Evolutionary conservation across 2,113 vertebrate species (phyloP), one percentile per base, ranked within the genome.

Genomic region (Micromys minutus): DNA sequence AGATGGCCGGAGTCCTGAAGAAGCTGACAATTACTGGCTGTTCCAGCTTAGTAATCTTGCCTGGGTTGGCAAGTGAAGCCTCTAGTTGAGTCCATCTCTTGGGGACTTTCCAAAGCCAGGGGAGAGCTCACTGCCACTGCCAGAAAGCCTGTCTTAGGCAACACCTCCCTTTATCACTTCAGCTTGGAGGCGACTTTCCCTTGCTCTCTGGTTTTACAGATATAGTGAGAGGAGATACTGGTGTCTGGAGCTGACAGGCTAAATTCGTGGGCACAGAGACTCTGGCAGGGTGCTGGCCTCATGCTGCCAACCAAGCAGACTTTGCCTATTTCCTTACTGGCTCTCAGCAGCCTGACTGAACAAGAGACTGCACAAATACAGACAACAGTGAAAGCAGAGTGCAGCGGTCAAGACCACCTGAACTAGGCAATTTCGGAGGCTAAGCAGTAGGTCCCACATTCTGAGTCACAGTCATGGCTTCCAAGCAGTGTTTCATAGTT

Each of bases 201-300:
- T 10, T 65, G 80, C 47, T 80, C n/a, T 92, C 57, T 79, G 63
- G 71, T 34, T 77, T 59, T 57, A 19, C 94, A 99, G 99, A 98
- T 99, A 85, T 99, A 98, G 97, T 96, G 0, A 99, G 98, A 65
- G 99, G 98, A 50, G 98, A 98, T 99, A 75, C 98, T 99, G 13
- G 97, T 99, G 71, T 98, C 31, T 99, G 99, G 99, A 99, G 59
- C 95, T 98, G 98, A 97, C 93, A 98, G 97, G 98, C 99, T 55
- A 36, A 34, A 55, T 55, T n/a, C 34, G 55, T 10, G 21, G 31
- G 17, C 47, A 55, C 76, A n/a, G 39, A 0, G n/a, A 26, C 36
- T 74, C 76, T 88, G 81, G 50, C 50, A 42, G 34, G 87, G 72
- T 42, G 52, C n/a, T 39, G 13, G 6, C 69, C 24, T 39, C 15